Evolutionary conservation across 2,797 vertebrate species (phyloP).

Genomic region (Pantherophis vulpinus): DNA sequence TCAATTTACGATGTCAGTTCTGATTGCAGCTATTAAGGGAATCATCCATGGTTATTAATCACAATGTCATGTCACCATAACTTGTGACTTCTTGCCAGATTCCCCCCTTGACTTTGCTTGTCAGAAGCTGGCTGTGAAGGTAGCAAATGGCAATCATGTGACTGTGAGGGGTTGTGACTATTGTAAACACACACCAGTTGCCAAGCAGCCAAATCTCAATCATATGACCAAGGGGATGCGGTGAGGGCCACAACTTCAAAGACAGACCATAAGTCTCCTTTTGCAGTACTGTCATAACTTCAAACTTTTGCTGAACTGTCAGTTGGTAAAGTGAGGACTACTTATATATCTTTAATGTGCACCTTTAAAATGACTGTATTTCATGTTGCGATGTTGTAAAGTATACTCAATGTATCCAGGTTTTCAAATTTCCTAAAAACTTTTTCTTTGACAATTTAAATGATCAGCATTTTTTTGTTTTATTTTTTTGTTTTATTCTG

Average conservation of each 20-base stretch:
- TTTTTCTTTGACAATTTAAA: neutral
- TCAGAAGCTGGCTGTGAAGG: neutral
- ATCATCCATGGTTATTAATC: neutral
- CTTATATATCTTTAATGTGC: neutral
- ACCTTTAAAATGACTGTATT: neutral
- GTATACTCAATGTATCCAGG: neutral
- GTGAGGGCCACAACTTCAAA: neutral
- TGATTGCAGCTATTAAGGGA: neutral
- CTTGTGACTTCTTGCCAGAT: neutral
- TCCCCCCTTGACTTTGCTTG: neutral
- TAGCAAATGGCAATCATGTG: neutral
- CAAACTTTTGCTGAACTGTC: neutral
- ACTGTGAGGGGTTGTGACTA: neutral
- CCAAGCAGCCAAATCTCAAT: neutral
- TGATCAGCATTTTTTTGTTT: neutral
- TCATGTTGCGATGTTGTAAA: neutral
- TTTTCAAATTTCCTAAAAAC: neutral
- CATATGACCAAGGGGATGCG: neutral
- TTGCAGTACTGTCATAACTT: neutral
- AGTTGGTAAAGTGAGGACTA: neutral
- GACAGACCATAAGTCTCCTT: neutral
- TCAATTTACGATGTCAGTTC: neutral
- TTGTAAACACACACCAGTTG: neutral
- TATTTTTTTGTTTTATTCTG: neutral
- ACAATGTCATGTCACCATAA: neutral